Conservation (phyloP, 23 tunicate genomes). For the Trididemnum miniatum region DNA sequence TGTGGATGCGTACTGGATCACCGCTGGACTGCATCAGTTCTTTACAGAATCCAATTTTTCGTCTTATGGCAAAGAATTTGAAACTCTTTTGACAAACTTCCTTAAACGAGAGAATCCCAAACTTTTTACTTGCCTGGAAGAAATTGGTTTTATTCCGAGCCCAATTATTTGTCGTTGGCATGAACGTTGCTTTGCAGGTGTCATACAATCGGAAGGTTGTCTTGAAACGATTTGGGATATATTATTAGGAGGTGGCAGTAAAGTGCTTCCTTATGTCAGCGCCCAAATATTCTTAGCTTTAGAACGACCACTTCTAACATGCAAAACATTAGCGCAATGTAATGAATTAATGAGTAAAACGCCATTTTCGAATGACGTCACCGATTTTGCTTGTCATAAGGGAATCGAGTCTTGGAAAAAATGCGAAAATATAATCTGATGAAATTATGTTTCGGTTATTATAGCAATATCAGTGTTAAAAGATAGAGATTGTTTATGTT, state of each 20-base stretch:
- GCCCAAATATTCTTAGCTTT: conserved; percentile 48
- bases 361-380: conserved; percentile 40
- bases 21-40: conserved; percentile 36
- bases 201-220: conserved; percentile 39
- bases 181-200: conserved; percentile 39
- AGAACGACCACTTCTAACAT: conserved; percentile 44
- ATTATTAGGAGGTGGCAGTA: conserved; percentile 41
- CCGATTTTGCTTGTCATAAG: conserved; percentile 44
- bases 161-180: conserved; percentile 24
- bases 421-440: conserved; percentile 40
- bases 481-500: no score
- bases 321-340: conserved; percentile 1
- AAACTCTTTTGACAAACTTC: background rate
- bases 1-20: conserved; percentile 68
- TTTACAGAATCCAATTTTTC: conserved; percentile 15
- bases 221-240: conserved; percentile 81
- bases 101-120: conserved; percentile 27
- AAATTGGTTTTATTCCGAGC: conserved; percentile 12
- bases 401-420: conserved; percentile 62
- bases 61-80: conserved; percentile 26
- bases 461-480: no score
- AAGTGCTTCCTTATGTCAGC: conserved; percentile 65
- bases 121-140: conserved; percentile 15
- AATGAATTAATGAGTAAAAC: conserved; percentile 2
- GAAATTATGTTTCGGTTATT: no score